Percentiles rank a stretch among this genome's conserved stretches.
Evolutionary conservation across 2,888 invertebrate species (phyloP).

Genomic region (Salpingus planirostris): DNA sequence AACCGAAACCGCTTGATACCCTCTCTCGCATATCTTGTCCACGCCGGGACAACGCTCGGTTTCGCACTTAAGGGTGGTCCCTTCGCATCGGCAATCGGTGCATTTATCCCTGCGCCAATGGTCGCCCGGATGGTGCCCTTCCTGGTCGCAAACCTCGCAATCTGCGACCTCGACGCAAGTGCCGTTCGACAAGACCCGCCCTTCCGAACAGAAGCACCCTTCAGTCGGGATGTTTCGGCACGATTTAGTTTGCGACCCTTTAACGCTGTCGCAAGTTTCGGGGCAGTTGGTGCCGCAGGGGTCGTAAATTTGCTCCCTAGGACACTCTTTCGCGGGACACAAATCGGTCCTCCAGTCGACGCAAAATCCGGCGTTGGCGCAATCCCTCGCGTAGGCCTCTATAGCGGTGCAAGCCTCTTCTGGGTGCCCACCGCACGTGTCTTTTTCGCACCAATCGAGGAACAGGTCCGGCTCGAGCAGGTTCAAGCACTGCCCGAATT

Average conservation of each 20-base stretch:
- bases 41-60: slow-evolving; percentile 49
- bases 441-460: slow-evolving; percentile 60
- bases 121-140: slow-evolving; percentile 60
- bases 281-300: slow-evolving; percentile 55
- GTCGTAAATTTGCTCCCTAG: slow-evolving; percentile 42
- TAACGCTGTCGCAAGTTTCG: slow-evolving; percentile 56
- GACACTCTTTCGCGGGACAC: slow-evolving; percentile 58
- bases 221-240: slow-evolving; percentile 45
- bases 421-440: slow-evolving; percentile 49
- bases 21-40: slow-evolving; percentile 53
- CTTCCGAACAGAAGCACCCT: slow-evolving; percentile 79
- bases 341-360: slow-evolving; percentile 58
- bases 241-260: slow-evolving; percentile 31
- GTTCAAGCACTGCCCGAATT: slow-evolving; percentile 60
- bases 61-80: slow-evolving; percentile 55
- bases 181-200: slow-evolving; percentile 59
- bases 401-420: slow-evolving; percentile 55
- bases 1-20: slow-evolving; percentile 46
- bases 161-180: slow-evolving; percentile 60
- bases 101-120: slow-evolving; percentile 64
- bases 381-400: slow-evolving; percentile 65
- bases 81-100: slow-evolving; percentile 61
- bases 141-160: slow-evolving; percentile 67
- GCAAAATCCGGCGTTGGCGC: slow-evolving; percentile 62
- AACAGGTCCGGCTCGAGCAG: slow-evolving; percentile 61